These are phyloP conservation scores for Scartelaos histophorus DNA, from an alignment of 2,113 vertebrate genomes.

Conservation along the genomic window DNA sequence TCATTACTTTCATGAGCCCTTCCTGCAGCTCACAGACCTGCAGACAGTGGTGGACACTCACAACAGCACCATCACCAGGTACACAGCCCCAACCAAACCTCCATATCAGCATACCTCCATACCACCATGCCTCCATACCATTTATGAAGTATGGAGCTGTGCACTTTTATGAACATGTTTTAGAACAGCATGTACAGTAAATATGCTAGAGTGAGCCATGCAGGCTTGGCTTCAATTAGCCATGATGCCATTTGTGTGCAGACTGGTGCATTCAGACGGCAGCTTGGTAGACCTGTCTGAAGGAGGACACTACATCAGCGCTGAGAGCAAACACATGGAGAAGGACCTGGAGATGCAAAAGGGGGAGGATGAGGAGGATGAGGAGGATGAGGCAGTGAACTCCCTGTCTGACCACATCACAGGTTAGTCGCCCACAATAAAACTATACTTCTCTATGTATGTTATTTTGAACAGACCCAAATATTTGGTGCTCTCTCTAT, in stretches of 20 bases:
- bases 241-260: conserved; percentile 56
- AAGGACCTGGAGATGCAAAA: background rate
- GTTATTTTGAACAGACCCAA: too few species aligned
- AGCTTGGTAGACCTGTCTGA: conserved; percentile 89
- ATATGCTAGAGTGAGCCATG: too few species aligned
- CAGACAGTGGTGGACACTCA: conserved; percentile 91
- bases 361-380: background rate
- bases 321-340: background rate
- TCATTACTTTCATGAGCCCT: conserved; percentile 92
- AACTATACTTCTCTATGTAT: background rate
- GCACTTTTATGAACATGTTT: too few species aligned
- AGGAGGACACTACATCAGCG: conserved; percentile 67
- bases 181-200: too few species aligned
- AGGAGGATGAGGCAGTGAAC: conserved; percentile 18
- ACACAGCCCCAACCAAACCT: background rate
- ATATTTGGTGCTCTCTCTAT: too few species aligned
- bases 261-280: conserved; percentile 90
- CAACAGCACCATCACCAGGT: conserved; percentile 83
- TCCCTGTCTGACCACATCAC: conserved; percentile 36
- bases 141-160: too few species aligned
- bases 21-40: conserved; percentile 91
- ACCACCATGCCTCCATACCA: too few species aligned
- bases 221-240: too few species aligned
- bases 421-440: conserved; percentile 64
- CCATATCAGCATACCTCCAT: too few species aligned